Evolutionary conservation across 2,113 vertebrate genomes (phyloP).

Genomic region (Nothobranchius kuhntae): DNA sequence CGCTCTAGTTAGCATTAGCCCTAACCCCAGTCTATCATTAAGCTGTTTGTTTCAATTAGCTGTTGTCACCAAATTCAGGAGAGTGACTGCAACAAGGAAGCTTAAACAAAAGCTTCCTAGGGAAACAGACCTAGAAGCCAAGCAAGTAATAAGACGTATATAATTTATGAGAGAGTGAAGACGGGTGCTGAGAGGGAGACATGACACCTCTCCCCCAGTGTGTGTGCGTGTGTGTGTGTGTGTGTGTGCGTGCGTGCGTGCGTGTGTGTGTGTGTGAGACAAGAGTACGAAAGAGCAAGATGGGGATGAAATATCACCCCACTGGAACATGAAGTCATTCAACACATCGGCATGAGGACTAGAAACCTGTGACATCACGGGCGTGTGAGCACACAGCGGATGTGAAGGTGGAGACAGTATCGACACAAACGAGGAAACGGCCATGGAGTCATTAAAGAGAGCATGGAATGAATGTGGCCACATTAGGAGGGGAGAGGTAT

Average conservation of each 20-base stretch:
- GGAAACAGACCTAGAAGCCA: slow-evolving; percentile 34
- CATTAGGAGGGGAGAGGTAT: background rate
- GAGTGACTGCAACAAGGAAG: slow-evolving; percentile 8
- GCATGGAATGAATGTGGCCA: background rate
- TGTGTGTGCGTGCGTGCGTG: background rate
- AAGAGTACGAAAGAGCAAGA: slow-evolving; percentile 7
- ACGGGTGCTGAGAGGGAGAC: slow-evolving; percentile 46
- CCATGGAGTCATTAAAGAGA: background rate
- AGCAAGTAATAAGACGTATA: slow-evolving; percentile 37
- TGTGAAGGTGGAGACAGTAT: background rate
- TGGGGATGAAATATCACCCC: slow-evolving; percentile 72
- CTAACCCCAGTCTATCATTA: too few species aligned
- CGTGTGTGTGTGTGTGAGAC: slow-evolving; percentile 6
- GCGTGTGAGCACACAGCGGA: slow-evolving; percentile 1
- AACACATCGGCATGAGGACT: slow-evolving; percentile 21
- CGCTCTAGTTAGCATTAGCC: too few species aligned
- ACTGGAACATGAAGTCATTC: slow-evolving; percentile 61
- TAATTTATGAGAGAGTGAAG: slow-evolving; percentile 43
- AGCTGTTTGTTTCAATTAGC: background rate
- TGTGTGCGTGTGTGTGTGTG: slow-evolving; percentile 6
- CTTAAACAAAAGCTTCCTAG: slow-evolving; percentile 30
- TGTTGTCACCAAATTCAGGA: slow-evolving; percentile 4
- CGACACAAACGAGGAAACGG: background rate
- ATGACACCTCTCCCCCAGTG: slow-evolving; percentile 37
- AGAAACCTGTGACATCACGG: slow-evolving; percentile 44